phyloP scores from a whole-genome alignment of 1,140 invertebrate genomes.

The Neuroterus valhalla region DNA sequence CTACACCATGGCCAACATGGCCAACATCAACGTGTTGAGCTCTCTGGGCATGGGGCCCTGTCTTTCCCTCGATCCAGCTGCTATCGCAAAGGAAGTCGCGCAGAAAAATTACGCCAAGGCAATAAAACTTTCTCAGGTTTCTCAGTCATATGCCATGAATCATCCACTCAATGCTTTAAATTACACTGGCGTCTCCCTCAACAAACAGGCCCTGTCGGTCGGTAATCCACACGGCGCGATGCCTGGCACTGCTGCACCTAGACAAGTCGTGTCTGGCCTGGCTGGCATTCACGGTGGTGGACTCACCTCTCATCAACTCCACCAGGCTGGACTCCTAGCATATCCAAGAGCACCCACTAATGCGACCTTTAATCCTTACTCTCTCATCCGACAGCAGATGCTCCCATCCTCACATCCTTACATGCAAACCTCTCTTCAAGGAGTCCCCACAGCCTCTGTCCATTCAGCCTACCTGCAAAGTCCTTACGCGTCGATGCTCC shows the following conservation, averaged over 20 bases:
- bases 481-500: constrained; percentile 67
- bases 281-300: constrained; percentile 61
- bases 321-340: constrained; percentile 73
- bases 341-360: constrained; percentile 77
- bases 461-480: constrained; percentile 67
- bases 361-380: constrained; percentile 75
- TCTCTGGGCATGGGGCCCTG: constrained; percentile 63
- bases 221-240: constrained; percentile 62
- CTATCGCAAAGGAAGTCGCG: constrained; percentile 84
- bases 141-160: constrained; percentile 69
- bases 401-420: constrained; percentile 67
- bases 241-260: constrained; percentile 55
- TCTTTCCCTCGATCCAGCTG: constrained; percentile 75
- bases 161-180: constrained; percentile 79
- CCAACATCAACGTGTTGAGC: constrained; percentile 66
- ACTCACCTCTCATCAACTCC: constrained; percentile 55
- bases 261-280: constrained; percentile 63
- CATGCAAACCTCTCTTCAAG: constrained; percentile 63
- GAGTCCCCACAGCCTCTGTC: constrained; percentile 73
- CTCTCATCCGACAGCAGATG: constrained; percentile 73
- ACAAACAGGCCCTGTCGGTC: constrained; percentile 77
- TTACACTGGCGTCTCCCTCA: constrained; percentile 87
- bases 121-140: constrained; percentile 78
- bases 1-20: constrained; percentile 65
- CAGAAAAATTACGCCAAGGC: constrained; percentile 86